Conservation (phyloP, 2,797 vertebrate species). For the Hybognathus amarus region DNA sequence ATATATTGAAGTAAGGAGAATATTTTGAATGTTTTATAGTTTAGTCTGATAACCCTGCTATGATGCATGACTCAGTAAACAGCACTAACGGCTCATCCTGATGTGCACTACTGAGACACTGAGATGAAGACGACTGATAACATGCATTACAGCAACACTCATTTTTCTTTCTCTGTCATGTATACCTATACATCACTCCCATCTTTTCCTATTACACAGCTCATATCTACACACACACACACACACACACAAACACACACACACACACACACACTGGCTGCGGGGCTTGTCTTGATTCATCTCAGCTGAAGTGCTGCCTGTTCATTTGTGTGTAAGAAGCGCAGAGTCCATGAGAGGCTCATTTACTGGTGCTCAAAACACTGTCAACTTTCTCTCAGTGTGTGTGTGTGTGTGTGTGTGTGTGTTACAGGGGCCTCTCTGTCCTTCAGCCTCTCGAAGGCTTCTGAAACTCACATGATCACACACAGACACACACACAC, state of each 20-base stretch:
- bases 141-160: not conserved
- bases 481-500: constrained; percentile 40
- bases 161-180: constrained; percentile 20
- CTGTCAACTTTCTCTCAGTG: constrained; percentile 21
- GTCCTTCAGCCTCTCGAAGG: constrained; percentile 4
- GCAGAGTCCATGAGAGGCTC: constrained; percentile 72
- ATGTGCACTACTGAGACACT: not conserved
- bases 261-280: constrained; percentile 40
- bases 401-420: constrained; percentile 18
- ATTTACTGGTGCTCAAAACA: constrained; percentile 24
- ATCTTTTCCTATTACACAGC: constrained; percentile 7
- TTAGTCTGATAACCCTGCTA: not conserved
- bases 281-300: constrained; percentile 68
- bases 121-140: constrained; percentile 13
- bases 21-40: not conserved
- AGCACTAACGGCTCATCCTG: not conserved
- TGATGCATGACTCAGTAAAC: not conserved
- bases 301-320: constrained; percentile 78
- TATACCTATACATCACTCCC: constrained; percentile 16
- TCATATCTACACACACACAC: constrained; percentile 39
- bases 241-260: constrained; percentile 27
- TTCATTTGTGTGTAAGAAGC: constrained; percentile 80
- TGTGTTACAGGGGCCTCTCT: not conserved
- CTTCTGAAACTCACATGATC: not conserved
- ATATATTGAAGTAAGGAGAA: too few relatives aligned